phyloP scores from a whole-genome alignment of 2,797 vertebrate genomes.

The Lagodon rhomboides region DNA sequence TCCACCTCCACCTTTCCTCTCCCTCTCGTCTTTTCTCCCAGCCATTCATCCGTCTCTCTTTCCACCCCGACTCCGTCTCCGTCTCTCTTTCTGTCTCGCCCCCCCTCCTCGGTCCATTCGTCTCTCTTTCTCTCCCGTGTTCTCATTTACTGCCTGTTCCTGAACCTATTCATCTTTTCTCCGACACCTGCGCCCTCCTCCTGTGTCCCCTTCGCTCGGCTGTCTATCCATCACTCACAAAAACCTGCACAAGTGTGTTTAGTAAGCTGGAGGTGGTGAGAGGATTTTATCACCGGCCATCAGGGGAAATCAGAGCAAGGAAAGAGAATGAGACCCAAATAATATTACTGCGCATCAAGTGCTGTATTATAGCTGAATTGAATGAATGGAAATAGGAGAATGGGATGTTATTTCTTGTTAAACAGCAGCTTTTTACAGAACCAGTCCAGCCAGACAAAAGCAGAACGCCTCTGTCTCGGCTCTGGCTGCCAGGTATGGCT shows the following conservation, averaged over 20 bases:
- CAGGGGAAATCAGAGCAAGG: slow-evolving; percentile 34
- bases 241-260: slow-evolving; percentile 49
- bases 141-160: slow-evolving; percentile 49
- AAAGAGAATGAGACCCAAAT: slow-evolving; percentile 7
- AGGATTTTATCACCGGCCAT: slow-evolving; percentile 33
- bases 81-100: slow-evolving; percentile 16
- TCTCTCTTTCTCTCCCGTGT: not conserved
- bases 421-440: not conserved
- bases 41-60: slow-evolving; percentile 37
- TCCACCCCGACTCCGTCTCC: not conserved
- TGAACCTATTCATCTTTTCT: slow-evolving; percentile 58
- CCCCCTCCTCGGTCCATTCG: not conserved
- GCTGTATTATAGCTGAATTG: slow-evolving; percentile 9
- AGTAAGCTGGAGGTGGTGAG: slow-evolving; percentile 34
- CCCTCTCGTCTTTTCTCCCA: slow-evolving; percentile 33
- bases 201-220: slow-evolving; percentile 3
- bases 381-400: not conserved
- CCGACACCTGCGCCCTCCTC: slow-evolving; percentile 39
- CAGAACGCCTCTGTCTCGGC: not conserved
- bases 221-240: slow-evolving; percentile 31
- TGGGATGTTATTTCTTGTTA: too few species aligned
- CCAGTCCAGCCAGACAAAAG: not conserved
- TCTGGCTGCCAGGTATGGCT: not conserved
- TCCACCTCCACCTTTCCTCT: slow-evolving; percentile 47
- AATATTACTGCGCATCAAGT: not conserved